Conservation (phyloP, 2,113 vertebrate species). For the Nanorana parkeri region DNA sequence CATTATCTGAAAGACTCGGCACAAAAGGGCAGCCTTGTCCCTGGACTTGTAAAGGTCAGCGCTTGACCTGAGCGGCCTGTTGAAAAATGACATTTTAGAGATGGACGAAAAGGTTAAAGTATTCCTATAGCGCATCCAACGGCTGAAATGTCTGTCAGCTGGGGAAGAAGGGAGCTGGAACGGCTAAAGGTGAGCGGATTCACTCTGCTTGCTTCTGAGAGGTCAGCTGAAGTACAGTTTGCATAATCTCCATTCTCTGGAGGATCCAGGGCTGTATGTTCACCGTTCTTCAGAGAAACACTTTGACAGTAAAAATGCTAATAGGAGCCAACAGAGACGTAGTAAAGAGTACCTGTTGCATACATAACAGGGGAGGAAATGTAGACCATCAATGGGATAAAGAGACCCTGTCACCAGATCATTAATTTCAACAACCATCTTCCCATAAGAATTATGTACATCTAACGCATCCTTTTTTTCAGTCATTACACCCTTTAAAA, state of each 20-base stretch:
- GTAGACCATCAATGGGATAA: no score
- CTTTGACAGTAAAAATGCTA: background rate
- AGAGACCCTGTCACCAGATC: no score
- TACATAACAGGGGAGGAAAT: no score
- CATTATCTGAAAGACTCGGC: slow-evolving; percentile 40
- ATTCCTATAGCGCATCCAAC: slow-evolving; percentile 83
- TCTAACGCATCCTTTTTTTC: no score
- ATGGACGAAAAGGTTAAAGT: slow-evolving; percentile 87
- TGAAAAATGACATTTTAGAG: slow-evolving; percentile 85
- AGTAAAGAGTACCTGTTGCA: background rate
- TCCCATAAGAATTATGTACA: no score
- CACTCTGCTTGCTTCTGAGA: slow-evolving; percentile 8
- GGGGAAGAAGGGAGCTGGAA: slow-evolving; percentile 10
- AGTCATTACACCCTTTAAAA: no score
- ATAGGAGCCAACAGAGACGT: background rate
- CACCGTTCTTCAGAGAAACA: background rate
- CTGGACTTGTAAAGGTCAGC: slow-evolving; percentile 50
- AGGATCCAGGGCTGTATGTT: background rate
- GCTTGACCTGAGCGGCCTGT: slow-evolving; percentile 68
- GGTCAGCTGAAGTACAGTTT: slow-evolving; percentile 5
- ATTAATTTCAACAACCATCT: no score
- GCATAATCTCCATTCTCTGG: slow-evolving; percentile 14
- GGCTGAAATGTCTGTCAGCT: slow-evolving; percentile 40
- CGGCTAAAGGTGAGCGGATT: slow-evolving; percentile 17
- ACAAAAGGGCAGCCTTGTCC: slow-evolving; percentile 52